A percentile compares a stretch with the other conserved stretches of the same genome.
Conservation (phyloP, 30 jellyfish, hydroid and myxozoan genomes). For the Cassiopea xamachana region DNA sequence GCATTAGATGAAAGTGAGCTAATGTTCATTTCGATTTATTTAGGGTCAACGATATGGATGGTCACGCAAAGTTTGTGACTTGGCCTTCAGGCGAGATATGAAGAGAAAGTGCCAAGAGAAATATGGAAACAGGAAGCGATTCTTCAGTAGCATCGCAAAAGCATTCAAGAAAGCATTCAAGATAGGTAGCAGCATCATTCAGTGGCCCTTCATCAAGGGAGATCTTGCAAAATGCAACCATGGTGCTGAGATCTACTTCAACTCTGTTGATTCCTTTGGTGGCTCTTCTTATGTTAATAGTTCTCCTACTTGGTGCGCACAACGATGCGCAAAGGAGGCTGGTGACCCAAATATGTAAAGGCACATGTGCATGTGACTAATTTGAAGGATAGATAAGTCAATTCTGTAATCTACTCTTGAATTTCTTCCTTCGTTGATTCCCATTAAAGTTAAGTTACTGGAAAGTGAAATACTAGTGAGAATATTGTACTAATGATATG, state of each 20-base stretch:
- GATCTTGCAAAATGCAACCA: conserved; percentile 52
- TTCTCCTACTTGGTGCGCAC: conserved; percentile 47
- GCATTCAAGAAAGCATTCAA: background rate
- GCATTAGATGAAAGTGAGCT: too few species aligned
- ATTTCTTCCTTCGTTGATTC: too few species aligned
- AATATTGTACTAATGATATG: too few species aligned
- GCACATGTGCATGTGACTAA: background rate
- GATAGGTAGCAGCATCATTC: conserved; percentile 9
- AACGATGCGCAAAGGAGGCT: conserved; percentile 22
- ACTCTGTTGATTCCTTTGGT: conserved; percentile 43
- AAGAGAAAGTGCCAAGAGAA: background rate
- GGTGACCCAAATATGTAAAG: conserved; percentile 36
- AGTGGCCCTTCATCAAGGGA: conserved; percentile 7
- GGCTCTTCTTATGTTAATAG: background rate
- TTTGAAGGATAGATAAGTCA: background rate
- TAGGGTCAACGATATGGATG: conserved; percentile 53
- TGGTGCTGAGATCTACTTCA: conserved; percentile 48
- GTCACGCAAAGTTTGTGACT: conserved; percentile 49
- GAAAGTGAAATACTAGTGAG: too few species aligned
- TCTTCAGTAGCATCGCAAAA: background rate
- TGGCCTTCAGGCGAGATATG: conserved; percentile 57
- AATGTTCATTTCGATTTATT: background rate
- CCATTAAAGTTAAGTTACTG: too few species aligned
- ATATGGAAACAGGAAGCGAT: conserved; percentile 16
- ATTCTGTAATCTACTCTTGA: too few species aligned